Conservation (phyloP, 2,888 invertebrate species). For the Cotesia congregata region DNA sequence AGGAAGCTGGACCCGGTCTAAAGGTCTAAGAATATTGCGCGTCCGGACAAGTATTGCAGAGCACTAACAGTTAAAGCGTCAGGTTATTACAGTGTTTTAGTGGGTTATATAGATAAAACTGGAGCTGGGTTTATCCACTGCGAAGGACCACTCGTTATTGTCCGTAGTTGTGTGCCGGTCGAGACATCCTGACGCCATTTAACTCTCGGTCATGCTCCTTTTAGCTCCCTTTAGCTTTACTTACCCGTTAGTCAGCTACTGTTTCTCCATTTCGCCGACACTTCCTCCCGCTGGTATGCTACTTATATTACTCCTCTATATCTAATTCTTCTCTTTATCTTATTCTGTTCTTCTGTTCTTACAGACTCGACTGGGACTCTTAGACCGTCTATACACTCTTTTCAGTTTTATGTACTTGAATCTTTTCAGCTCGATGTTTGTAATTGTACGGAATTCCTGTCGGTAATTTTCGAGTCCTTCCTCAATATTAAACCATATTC, state of each 20-base stretch:
- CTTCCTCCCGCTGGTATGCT: neutral
- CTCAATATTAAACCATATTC: constrained; percentile 24
- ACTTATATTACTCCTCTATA: neutral
- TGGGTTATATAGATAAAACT: constrained; percentile 23
- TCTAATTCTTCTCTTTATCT: neutral
- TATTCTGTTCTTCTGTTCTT: constrained; percentile 8
- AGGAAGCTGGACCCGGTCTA: constrained; percentile 13
- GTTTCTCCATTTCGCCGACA: neutral
- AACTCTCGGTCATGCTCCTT: constrained; percentile 31
- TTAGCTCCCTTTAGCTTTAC: constrained; percentile 15
- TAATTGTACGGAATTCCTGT: constrained; percentile 35
- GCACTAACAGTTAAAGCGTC: constrained; percentile 40
- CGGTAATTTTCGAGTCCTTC: constrained; percentile 23
- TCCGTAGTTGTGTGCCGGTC: constrained; percentile 25
- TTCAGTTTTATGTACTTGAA: neutral
- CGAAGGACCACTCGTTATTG: constrained; percentile 26
- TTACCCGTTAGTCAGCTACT: constrained; percentile 15
- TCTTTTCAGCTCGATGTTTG: constrained; percentile 7
- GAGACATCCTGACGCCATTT: constrained; percentile 41
- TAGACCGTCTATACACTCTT: neutral
- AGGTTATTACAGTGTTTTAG: constrained; percentile 49
- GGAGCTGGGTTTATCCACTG: constrained; percentile 40
- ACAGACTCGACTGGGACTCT: constrained; percentile 2
- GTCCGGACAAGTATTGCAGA: constrained; percentile 18
- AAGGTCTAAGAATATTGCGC: constrained; percentile 51